Percentiles rank a stretch among this genome's conserved stretches.
phyloP scores from a whole-genome alignment of 2,888 invertebrate genomes.

The Neocrepidodera transversa region DNA sequence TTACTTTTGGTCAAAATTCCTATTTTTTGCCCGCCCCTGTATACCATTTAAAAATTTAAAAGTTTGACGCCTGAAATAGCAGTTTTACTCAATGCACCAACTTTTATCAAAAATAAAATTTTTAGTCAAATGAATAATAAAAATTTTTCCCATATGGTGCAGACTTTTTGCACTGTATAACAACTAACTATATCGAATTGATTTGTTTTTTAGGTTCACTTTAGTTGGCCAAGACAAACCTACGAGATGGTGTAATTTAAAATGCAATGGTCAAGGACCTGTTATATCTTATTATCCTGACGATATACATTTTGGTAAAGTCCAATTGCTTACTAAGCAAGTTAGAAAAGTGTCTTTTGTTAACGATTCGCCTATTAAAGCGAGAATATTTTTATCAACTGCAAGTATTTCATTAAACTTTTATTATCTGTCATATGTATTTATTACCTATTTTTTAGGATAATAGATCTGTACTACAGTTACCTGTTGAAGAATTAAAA shows the following conservation, averaged over 20 bases:
- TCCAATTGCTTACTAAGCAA: constrained; percentile 64
- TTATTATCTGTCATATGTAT: not conserved
- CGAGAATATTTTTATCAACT: constrained; percentile 57
- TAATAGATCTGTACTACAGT: not conserved
- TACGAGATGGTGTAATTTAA: constrained; percentile 59
- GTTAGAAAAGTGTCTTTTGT: constrained; percentile 64
- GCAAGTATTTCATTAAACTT: constrained; percentile 37
- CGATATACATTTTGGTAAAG: constrained; percentile 70
- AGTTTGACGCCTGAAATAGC: no score
- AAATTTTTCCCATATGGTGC: constrained; percentile 1
- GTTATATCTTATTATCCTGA: constrained; percentile 69
- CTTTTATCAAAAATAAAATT: no score
- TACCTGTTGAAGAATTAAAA: not conserved
- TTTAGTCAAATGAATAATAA: not conserved
- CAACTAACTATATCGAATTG: not conserved
- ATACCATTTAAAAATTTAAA: no score
- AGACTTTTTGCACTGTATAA: no score
- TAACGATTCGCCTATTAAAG: constrained; percentile 75
- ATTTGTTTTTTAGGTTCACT: constrained; percentile 42
- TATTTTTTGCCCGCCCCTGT: no score
- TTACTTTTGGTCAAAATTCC: no score
- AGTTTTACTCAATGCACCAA: no score
- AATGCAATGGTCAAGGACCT: constrained; percentile 70
- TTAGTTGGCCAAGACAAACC: constrained; percentile 36
- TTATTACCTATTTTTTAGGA: not conserved